Percentiles rank a stretch among this genome's conserved stretches.
These are phyloP conservation scores for Neomorphus geoffroyi DNA, from an alignment of 2,797 vertebrate species.

Conservation along the genomic window DNA sequence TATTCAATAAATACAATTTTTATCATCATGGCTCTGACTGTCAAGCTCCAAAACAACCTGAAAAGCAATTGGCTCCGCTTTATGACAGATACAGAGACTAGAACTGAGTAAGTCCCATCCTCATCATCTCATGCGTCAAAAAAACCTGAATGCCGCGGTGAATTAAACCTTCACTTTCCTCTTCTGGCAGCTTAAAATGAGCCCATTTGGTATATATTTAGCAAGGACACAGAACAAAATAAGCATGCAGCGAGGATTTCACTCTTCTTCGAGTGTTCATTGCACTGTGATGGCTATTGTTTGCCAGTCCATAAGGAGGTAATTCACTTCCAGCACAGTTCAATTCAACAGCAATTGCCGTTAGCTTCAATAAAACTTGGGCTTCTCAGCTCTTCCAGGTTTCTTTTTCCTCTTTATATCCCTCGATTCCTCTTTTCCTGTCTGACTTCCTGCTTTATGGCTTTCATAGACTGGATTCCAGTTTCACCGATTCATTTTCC, in stretches of 20 bases:
- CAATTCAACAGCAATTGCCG: not conserved
- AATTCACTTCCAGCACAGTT: not conserved
- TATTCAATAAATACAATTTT: constrained; percentile 49
- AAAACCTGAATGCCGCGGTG: not conserved
- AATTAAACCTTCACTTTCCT: not conserved
- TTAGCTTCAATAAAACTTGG: not conserved
- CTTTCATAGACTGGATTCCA: not conserved
- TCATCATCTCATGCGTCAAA: not conserved
- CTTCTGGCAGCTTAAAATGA: constrained; percentile 8
- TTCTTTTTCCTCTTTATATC: not conserved
- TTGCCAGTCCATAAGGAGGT: not conserved
- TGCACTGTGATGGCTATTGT: not conserved
- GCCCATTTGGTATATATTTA: not conserved
- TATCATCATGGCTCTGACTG: constrained; percentile 21
- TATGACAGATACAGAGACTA: not conserved
- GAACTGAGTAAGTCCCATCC: not conserved
- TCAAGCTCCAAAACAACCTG: not conserved
- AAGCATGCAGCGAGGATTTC: not conserved
- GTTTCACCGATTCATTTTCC: not conserved
- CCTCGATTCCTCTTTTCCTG: not conserved
- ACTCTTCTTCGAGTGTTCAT: not conserved
- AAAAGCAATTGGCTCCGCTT: constrained; percentile 44
- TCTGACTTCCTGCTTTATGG: not conserved
- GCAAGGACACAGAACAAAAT: not conserved
- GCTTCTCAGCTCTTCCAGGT: not conserved